phyloP scores from a whole-genome alignment of 1,140 invertebrate species.

The Leptopilina boulardi region DNA sequence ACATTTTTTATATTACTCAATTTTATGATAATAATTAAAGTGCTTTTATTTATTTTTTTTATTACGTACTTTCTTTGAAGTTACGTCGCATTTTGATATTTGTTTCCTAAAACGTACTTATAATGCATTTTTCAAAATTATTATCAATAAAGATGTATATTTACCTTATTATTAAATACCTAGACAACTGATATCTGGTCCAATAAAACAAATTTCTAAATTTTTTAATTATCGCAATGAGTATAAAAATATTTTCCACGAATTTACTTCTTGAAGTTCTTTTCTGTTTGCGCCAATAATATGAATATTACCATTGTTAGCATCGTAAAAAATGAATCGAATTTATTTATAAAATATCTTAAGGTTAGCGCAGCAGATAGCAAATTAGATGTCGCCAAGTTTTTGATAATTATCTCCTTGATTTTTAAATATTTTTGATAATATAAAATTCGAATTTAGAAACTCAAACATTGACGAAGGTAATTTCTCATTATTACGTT shows the following conservation, averaged over 20 bases:
- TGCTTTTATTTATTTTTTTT: too few relatives aligned
- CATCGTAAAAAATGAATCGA: not conserved
- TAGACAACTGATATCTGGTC: too few relatives aligned
- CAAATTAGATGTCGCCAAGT: not conserved
- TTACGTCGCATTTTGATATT: too few relatives aligned
- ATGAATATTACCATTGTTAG: not conserved
- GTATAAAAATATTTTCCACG: not conserved
- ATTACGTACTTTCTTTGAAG: too few relatives aligned
- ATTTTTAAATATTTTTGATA: not conserved
- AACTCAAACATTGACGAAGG: not conserved
- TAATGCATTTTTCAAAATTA: too few relatives aligned
- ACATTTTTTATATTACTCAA: too few relatives aligned
- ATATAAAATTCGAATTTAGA: not conserved
- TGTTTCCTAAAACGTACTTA: too few relatives aligned
- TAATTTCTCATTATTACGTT: too few relatives aligned
- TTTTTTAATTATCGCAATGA: not conserved
- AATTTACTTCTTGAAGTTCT: not conserved
- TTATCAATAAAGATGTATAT: too few relatives aligned
- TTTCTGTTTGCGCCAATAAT: not conserved
- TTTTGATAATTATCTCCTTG: not conserved
- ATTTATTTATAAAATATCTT: not conserved
- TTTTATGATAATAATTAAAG: too few relatives aligned
- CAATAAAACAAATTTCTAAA: not conserved
- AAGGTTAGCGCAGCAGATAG: not conserved
- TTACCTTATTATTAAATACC: too few relatives aligned